Evolutionary conservation across 1,140 invertebrate species (phyloP), one percentile per base, ranked within the genome.

Genomic region (Drosophila orosa): DNA sequence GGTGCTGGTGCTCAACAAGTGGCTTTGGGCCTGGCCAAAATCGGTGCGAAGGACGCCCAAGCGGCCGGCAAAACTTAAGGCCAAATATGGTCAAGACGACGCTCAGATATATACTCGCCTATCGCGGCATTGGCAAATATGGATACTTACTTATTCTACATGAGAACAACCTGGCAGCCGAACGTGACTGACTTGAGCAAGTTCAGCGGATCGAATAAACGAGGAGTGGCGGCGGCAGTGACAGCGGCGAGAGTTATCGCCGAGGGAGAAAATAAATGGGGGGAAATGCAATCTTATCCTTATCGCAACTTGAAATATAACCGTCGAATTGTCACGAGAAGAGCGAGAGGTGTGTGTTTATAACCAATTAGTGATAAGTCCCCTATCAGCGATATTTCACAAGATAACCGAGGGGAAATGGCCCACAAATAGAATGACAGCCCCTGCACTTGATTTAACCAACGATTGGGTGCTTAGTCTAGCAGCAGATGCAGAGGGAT

Each of bases 41-140:
- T 76, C 72, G 71, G 75, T 76, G 75, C 72, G 83, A 86, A 86
- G 83, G 83, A 87, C 83, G 83, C 67, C 75, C 57, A 83, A 82
- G 65, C 74, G 67, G 75, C 78, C 74, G 81, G 80, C 65, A 60
- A 52, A 71, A 54, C 54, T 65, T 75, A 62, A 29, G 59, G 35
- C 83, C 75, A 62, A 66, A 83, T 86, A 86, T 86, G 83, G 80
- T 50, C 66, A 80, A 76, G 62, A 75, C 45, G 62, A 71, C 42
- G 35, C 24, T 22, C 58, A 39, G 39, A 52, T 47, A 59, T 12
- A 42, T 52, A 50, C 56, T 39, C 13, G 61, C n/a, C 65, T 65
- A 57, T 66, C 61, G 67, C 61, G 67, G 54, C 78, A 87, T 87
- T 69, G 44, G 33, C 82, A 79, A 87, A 86, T 87, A 87, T 81